A percentile compares a stretch with the other conserved stretches of the same genome.
phyloP scores from a whole-genome alignment of 2,797 vertebrate genomes.

The Chelmon rostratus region DNA sequence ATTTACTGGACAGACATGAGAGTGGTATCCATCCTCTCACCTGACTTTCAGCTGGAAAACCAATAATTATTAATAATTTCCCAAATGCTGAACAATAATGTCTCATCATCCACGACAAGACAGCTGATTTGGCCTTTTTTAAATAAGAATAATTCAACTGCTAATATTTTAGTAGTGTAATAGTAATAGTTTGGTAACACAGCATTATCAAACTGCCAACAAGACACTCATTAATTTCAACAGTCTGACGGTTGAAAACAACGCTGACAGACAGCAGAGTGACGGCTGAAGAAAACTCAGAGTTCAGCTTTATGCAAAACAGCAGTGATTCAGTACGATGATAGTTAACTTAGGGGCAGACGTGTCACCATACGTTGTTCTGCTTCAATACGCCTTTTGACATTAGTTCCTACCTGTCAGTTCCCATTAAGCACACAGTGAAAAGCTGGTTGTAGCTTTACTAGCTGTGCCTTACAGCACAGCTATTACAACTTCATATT shows the following conservation, averaged over 20 bases:
- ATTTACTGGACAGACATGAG: too few relatives aligned
- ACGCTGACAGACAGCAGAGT: neutral
- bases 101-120: neutral
- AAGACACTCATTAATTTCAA: neutral
- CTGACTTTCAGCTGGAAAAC: too few relatives aligned
- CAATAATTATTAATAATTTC: too few relatives aligned
- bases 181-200: neutral
- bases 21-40: too few relatives aligned
- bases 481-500: neutral
- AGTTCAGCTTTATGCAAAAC: conserved; percentile 14
- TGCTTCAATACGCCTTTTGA: neutral
- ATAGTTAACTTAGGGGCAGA: neutral
- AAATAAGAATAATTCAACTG: neutral
- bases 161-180: neutral
- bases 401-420: neutral
- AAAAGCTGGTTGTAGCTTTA: neutral
- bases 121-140: neutral
- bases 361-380: neutral
- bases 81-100: too few relatives aligned
- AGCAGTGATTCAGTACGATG: neutral
- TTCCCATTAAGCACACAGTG: neutral
- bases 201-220: neutral
- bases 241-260: neutral
- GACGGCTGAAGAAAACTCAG: neutral
- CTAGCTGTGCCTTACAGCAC: neutral